Evolutionary conservation across 1,140 invertebrate species (phyloP), one percentile per base, ranked within the genome.

Genomic region (Thalassaphorura encarpata): DNA sequence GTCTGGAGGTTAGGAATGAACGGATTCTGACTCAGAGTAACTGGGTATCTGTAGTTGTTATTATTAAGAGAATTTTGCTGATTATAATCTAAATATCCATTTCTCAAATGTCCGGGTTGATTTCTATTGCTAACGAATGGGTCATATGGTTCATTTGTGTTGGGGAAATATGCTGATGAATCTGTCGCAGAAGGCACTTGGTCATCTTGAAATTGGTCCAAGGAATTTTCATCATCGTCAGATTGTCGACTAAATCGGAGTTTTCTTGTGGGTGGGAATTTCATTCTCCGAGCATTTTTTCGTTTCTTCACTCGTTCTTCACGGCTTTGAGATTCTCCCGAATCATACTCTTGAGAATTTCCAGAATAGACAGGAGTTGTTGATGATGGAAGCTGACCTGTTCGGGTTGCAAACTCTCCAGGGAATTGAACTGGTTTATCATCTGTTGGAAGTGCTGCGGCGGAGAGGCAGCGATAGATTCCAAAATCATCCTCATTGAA

Each of bases 401-500:
- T 27, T 33, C 3, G 29, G 6, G 8, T 8, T 3, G 16, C 2
- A 27, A 19, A 33, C n/a, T 8, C 11, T 42, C 11, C 29, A 42
- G 18, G n/a, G 6, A n/a, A 5, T 26, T 24, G 19, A 29, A 18
- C 48, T 29, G 19, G 4, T 0, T 39, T 23, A 1, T 33, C 50
- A 29, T 60, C 52, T 26, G 58, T 54, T 6, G 63, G 63, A 19
- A 64, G 42, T n/a, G 61, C 31, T 0, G 63, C 59, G 6, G 59
- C 40, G 16, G 63, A 64, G 3, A 64, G 50, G 48, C 63, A 64
- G 8, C 55, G 40, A 31, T 64, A 64, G 5, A 52, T 33, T n/a
- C 63, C 63, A 36, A 33, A 49, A 41, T 64, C 59, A 46, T 64
- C 63, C 18, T 47, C 48, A 15, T 6, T 56, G 50, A 51, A 64